Evolutionary conservation across 2,797 vertebrate genomes (phyloP), one percentile per base, ranked within the genome.

Genomic region (Myripristis jacobus): DNA sequence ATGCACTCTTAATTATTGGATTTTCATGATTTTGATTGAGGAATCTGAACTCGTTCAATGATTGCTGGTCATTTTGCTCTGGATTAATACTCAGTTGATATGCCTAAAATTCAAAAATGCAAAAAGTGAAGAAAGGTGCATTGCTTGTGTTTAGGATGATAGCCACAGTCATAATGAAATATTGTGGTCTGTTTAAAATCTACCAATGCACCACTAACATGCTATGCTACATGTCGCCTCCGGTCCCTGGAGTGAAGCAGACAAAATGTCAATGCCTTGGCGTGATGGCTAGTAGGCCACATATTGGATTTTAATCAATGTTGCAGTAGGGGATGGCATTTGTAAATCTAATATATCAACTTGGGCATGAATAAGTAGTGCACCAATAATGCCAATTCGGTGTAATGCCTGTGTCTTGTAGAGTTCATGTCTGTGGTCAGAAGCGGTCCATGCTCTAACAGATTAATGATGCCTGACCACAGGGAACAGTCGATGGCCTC

Each of bases 391-490:
- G 66, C 31, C 19, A 41, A 60, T 56, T 34, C 46, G 18, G 57
- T 66, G 62, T 65, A 48, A 77, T 54, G 36, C 34, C 67, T 56
- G 22, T 71, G n/a, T n/a, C n/a, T 46, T 12, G 38, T 52, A 24
- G 44, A 22, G 66, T 54, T 47, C 25, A 70, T 43, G 50, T 59
- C 19, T 56, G 10, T 29, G 31, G 27, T 66, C 64, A 75, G 41
- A 66, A 56, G 74, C 38, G 22, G 12, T 22, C 55, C 27, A 25
- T 13, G 47, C 22, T 55, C 51, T 16, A 4, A 48, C 58, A 81
- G 69, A 80, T 84, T 43, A 83, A 79, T 80, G 71, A 68, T 58
- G 66, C 66, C 52, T 50, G 68, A 75, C 66, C 53, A 56, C 36
- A 56, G 18, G 60, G 62, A 61, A 65, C 6, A 48, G 53, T 44